Evolutionary conservation across 2,888 invertebrate species (phyloP), one percentile per base, ranked within the genome.

Genomic region (Drosophila yooni): DNA sequence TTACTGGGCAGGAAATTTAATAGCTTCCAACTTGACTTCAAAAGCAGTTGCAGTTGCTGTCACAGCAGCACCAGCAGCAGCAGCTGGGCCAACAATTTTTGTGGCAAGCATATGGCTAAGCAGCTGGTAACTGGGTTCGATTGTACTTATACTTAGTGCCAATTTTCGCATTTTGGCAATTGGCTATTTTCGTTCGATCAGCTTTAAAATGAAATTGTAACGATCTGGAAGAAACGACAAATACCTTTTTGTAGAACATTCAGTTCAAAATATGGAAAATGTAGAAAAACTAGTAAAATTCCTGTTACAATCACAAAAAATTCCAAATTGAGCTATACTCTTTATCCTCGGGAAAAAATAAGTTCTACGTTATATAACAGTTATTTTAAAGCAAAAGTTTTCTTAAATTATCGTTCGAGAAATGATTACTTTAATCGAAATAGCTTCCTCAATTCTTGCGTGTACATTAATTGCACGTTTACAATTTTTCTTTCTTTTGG

Each of bases 21-120:
- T 83, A 76, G 84, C 74, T 81, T 83, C 74, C 73, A 74, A 81
- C 76, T 79, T 68, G 79, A 76, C 76, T 83, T 83, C 81, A 82
- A 46, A 59, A 59, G 61, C 57, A 56, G 70, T 27, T 13, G 57
- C 65, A 40, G 46, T 18, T 2, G 10, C 34, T 8, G 43, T 43
- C 10, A 18, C 50, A 18, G 27, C 21, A 8, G 31, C 33, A 11
- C 33, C 25, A 11, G 43, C 18, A 25, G 51, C 52, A 56, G 40
- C 59, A 67, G 71, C 58, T 64, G 65, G 58, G 73, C 69, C 82
- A 87, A 64, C 72, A 70, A 74, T 77, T 79, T 70, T 79, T 74
- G 59, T 59, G 36, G 70, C 70, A 66, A 74, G 66, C 82, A 82
- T 85, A 78, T 78, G 79, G 65, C 61, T 21, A n/a, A 46, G 56